These are phyloP conservation scores for Luperina nickerlii DNA, from an alignment of 2,888 invertebrate species.

Conservation along the genomic window DNA sequence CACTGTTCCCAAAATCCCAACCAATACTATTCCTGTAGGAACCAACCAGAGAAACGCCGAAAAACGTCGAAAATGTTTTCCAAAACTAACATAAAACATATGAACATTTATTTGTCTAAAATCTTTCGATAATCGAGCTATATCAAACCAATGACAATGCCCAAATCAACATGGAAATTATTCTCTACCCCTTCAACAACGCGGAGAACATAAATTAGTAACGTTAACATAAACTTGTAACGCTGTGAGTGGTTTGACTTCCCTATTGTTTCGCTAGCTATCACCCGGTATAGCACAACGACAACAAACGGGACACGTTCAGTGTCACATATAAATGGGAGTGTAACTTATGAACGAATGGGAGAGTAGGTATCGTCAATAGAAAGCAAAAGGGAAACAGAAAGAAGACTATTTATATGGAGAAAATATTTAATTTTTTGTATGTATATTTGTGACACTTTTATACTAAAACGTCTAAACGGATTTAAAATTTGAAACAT, in stretches of 20 bases:
- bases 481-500: background rate
- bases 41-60: background rate
- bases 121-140: background rate
- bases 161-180: constrained; percentile 4
- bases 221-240: constrained; percentile 9
- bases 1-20: background rate
- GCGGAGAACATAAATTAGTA: background rate
- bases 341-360: background rate
- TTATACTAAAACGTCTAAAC: background rate
- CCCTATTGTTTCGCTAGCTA: constrained; percentile 15
- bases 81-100: background rate
- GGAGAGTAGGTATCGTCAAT: too few species aligned
- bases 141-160: background rate
- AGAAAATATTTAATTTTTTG: too few species aligned
- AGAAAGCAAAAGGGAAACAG: background rate
- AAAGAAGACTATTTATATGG: too few species aligned
- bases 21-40: too few species aligned
- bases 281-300: constrained; percentile 1
- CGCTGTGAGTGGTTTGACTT: background rate
- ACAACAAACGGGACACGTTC: background rate
- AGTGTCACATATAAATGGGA: background rate
- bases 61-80: background rate
- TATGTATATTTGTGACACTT: background rate
- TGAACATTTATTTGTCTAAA: background rate
- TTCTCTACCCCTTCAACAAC: background rate